Percentiles rank a stretch among this genome's conserved stretches.
phyloP scores from a whole-genome alignment of 2,888 invertebrate genomes.

The Incurvaria masculella region DNA sequence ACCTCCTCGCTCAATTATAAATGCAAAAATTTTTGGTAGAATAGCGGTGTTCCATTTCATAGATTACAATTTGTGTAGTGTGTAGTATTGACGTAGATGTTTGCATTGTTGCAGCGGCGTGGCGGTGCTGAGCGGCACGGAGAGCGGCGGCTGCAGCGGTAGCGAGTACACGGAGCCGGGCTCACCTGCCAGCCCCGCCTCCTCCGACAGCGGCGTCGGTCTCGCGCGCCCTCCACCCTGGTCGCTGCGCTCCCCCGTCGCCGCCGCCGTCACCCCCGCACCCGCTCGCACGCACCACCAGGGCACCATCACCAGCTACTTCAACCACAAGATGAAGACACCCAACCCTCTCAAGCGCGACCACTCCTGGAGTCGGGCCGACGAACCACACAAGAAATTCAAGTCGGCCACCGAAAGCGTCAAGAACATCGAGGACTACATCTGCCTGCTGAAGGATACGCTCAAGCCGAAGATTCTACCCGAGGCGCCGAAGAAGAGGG shows the following conservation, averaged over 20 bases:
- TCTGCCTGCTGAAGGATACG: constrained; percentile 48
- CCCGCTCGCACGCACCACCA: constrained; percentile 40
- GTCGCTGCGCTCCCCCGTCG: constrained; percentile 22
- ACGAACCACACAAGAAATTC: constrained; percentile 44
- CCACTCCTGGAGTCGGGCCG: constrained; percentile 24
- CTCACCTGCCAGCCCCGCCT: constrained; percentile 75
- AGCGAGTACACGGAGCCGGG: constrained; percentile 83
- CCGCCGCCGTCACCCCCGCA: constrained; percentile 28
- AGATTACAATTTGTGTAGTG: no score
- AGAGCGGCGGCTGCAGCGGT: constrained; percentile 64
- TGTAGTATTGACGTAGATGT: constrained; percentile 1
- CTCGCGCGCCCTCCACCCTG: constrained; percentile 51
- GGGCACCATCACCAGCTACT: constrained; percentile 82
- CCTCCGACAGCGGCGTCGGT: constrained; percentile 58
- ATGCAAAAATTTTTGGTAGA: no score
- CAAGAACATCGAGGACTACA: constrained; percentile 48
- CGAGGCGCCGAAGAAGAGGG: constrained; percentile 35
- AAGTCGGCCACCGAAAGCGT: constrained; percentile 46
- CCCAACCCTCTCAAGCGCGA: constrained; percentile 53
- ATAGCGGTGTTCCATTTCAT: no score
- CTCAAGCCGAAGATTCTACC: constrained; percentile 47
- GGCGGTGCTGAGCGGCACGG: constrained; percentile 73
- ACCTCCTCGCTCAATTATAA: no score
- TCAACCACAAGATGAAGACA: constrained; percentile 79
- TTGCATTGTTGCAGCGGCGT: constrained; percentile 68